Evolutionary conservation across 2,888 invertebrate genomes (phyloP).

Genomic region (Polietes domitor): DNA sequence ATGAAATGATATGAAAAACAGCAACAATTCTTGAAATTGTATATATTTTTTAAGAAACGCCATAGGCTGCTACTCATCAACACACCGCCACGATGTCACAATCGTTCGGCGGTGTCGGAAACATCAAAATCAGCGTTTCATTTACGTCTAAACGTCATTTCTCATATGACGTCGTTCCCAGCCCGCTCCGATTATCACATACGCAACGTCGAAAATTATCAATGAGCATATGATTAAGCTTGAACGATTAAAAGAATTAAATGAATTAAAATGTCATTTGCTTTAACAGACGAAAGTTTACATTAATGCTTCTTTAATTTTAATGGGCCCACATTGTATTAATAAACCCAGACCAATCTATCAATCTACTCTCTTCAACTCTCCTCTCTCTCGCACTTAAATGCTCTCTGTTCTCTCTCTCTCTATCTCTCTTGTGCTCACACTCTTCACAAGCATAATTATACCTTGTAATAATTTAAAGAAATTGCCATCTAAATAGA

Average conservation of each 20-base stretch:
- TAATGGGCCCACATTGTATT: neutral
- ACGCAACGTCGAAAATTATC: neutral
- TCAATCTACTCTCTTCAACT: no score
- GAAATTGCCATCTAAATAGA: no score
- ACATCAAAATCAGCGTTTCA: no score
- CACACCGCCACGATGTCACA: neutral
- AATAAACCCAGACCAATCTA: neutral
- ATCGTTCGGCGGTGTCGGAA: neutral
- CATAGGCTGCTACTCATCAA: no score
- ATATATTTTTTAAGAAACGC: no score
- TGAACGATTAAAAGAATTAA: neutral
- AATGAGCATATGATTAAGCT: neutral
- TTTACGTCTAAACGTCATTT: no score
- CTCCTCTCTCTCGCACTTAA: neutral
- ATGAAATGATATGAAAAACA: no score
- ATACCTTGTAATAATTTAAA: no score
- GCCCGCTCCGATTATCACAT: no score
- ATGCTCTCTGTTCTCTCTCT: neutral
- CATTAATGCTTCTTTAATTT: neutral
- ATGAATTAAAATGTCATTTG: constrained; percentile 1
- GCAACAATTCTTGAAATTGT: no score
- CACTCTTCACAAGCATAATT: no score
- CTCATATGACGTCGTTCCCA: no score
- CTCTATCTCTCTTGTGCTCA: neutral
- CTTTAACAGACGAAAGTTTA: neutral